A percentile compares a stretch with the other conserved stretches of the same genome.
phyloP scores from a whole-genome alignment of 2,113 vertebrate species.

The Sinocyclocheilus anophthalmus region DNA sequence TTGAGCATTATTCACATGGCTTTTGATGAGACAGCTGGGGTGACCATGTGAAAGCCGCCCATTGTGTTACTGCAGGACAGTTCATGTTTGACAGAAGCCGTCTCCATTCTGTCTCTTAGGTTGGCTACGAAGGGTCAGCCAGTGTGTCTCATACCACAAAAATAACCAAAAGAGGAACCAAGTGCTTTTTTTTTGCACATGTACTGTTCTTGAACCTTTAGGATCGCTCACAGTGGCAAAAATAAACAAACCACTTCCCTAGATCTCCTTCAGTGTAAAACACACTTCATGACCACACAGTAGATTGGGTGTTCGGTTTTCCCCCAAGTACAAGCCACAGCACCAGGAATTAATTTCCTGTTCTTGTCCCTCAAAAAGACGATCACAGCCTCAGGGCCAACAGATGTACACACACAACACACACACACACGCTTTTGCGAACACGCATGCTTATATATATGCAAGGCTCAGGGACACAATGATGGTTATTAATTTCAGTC shows the following conservation, averaged over 20 bases:
- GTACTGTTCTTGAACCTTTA: not conserved
- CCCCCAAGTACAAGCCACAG: conserved; percentile 19
- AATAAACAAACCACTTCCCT: conserved; percentile 29
- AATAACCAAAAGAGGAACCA: conserved; percentile 11
- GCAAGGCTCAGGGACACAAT: conserved; percentile 50
- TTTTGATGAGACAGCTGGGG: conserved; percentile 42
- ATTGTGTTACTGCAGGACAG: conserved; percentile 46
- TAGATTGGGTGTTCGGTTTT: not conserved
- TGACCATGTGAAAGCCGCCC: conserved; percentile 42
- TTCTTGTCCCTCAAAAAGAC: conserved; percentile 57
- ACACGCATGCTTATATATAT: conserved; percentile 25
- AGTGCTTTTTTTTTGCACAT: not conserved
- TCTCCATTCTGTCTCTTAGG: conserved; percentile 18
- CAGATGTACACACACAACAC: conserved; percentile 27
- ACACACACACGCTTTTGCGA: not conserved
- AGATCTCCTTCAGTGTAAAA: conserved; percentile 8
- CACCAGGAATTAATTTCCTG: conserved; percentile 42
- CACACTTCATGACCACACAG: conserved; percentile 20
- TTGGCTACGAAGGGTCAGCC: conserved; percentile 4
- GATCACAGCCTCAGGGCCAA: conserved; percentile 56
- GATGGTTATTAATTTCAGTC: conserved; percentile 61
- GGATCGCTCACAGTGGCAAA: not conserved
- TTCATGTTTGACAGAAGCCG: not conserved
- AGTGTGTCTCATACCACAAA: conserved; percentile 41
- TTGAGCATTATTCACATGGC: conserved; percentile 47